Base-by-base conservation (phyloP, 2,113 vertebrate species). In the Arenaria interpres region DNA sequence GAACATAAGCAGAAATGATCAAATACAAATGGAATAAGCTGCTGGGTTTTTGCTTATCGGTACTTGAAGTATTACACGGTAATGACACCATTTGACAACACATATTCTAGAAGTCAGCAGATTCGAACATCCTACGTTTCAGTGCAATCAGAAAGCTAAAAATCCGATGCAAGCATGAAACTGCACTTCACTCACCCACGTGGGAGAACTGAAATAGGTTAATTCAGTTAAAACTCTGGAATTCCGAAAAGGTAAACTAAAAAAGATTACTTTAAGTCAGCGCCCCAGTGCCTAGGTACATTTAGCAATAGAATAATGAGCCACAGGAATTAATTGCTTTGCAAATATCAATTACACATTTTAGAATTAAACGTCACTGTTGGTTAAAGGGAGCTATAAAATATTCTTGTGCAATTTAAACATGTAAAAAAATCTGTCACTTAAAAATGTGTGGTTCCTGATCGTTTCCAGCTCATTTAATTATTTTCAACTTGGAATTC, bases 381-480 rank as follows among this genome's bases (percentile, higher is more conserved):
- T 94, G 98, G 98, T 98, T 97, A 98, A 98, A 97, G 94, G 95
- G 94, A 98, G 96, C 96, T 98, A 96, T 97, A 98, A 97, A 98
- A 98, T 98, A 98, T 98, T 98, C 98, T 97, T 98, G 97, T 98
- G 97, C 98, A 98, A 98, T 98, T 98, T 98, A 98, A 98, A 98
- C 98, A 98, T 98, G 97, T 98, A 98, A 97, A 98, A 97, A 98
- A 98, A 98, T 98, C 98, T 98, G 98, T 98, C 98, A 98, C 98
- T 98, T 85, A 90, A 95, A 97, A 97, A 98, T 98, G 98, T 98
- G 98, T 98, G 98, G 97, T 98, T 98, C 98, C 98, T 98, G 98
- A 98, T 98, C 98, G 98, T 98, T 98, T 98, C 98, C 98, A 98
- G 97, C 98, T 98, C 98, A 98, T 98, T 98, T 98, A 98, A 98